Conservation (phyloP, 1,140 invertebrate genomes). For the Drosophila sucinea region DNA sequence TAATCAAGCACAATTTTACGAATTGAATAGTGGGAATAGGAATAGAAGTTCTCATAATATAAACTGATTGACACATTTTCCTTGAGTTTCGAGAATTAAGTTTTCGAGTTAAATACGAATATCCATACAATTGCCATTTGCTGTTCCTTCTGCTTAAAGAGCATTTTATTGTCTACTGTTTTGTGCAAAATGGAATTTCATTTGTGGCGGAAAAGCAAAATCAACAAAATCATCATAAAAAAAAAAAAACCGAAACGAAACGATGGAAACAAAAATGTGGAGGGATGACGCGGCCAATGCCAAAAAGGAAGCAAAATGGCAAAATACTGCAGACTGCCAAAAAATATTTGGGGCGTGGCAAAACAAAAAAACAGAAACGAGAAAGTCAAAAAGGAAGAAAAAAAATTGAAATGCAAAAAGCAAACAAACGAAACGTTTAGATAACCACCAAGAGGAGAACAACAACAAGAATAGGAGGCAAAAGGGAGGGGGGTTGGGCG, state of each 20-base stretch:
- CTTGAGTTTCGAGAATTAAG: no score
- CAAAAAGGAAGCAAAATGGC: constrained; percentile 47
- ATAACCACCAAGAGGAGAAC: constrained; percentile 65
- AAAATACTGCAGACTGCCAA: constrained; percentile 20
- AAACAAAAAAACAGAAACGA: constrained; percentile 23
- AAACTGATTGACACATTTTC: no score
- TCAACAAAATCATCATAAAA: constrained; percentile 79
- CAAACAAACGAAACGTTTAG: constrained; percentile 68
- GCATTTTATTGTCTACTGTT: constrained; percentile 25
- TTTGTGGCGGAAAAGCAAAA: constrained; percentile 63
- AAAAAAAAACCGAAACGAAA: constrained; percentile 25
- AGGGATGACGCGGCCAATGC: constrained; percentile 11
- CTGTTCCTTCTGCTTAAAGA: constrained; percentile 2
- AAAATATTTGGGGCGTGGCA: constrained; percentile 17
- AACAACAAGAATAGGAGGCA: constrained; percentile 30
- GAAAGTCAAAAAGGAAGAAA: constrained; percentile 30
- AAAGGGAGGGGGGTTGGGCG: constrained; percentile 19
- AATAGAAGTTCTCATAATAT: no score
- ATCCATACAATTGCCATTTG: neutral
- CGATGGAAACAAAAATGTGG: neutral
- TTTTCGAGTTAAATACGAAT: neutral
- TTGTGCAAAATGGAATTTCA: constrained; percentile 34
- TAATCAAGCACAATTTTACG: no score
- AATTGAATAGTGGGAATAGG: no score
- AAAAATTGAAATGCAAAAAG: constrained; percentile 73